These are phyloP conservation scores for Caenorhabditis afra DNA, from an alignment of 2,888 invertebrate species.

Conservation along the genomic window DNA sequence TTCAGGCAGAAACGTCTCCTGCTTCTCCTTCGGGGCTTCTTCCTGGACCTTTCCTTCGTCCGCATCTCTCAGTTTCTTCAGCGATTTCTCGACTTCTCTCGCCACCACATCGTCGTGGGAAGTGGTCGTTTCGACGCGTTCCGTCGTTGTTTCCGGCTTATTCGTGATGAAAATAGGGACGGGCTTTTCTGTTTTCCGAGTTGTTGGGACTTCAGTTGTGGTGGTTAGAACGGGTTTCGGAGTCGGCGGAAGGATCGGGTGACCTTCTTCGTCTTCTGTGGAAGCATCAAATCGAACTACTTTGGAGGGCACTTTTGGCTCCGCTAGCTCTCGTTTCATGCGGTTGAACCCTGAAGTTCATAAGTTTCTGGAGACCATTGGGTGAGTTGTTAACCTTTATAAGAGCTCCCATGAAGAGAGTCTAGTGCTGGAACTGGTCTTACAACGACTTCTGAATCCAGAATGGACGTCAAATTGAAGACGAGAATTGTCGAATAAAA, in stretches of 20 bases:
- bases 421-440: constrained; percentile 56
- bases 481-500: constrained; percentile 71
- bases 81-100: constrained; percentile 46
- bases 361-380: neutral
- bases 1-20: constrained; percentile 1
- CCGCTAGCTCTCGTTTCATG: constrained; percentile 24
- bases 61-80: constrained; percentile 48
- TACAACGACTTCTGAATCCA: constrained; percentile 47
- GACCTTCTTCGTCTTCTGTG: constrained; percentile 43
- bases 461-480: constrained; percentile 70
- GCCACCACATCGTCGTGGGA: constrained; percentile 35
- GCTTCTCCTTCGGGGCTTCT: constrained; percentile 1
- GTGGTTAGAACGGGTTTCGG: constrained; percentile 9
- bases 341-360: constrained; percentile 24
- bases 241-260: constrained; percentile 56
- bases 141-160: constrained; percentile 39
- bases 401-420: constrained; percentile 56
- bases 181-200: constrained; percentile 43
- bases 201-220: constrained; percentile 28
- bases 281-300: constrained; percentile 44
- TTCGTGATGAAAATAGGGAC: constrained; percentile 51
- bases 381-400: constrained; percentile 28
- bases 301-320: constrained; percentile 32
- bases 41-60: constrained; percentile 31
- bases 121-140: constrained; percentile 5